Base-by-base conservation (phyloP, 2,113 vertebrate genomes). In the Anhinga anhinga region DNA sequence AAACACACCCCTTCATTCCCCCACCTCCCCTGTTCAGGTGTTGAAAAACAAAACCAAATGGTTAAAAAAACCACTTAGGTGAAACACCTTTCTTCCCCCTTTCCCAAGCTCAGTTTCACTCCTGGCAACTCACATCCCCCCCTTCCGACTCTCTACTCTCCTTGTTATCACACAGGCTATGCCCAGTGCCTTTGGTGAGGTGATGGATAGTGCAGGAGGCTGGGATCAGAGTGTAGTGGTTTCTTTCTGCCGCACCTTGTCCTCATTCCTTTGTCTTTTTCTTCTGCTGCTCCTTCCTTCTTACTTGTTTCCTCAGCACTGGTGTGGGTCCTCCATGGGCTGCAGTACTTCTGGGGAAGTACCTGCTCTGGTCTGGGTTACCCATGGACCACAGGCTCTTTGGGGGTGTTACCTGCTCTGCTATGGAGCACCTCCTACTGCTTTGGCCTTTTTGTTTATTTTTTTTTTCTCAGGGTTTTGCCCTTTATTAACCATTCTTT, bases 11-110 rank as follows among this genome's bases (percentile, higher is more conserved):
- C 2, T 5, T 45, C 17, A 18, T 45, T 19, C 32, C 3, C 10
- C 47, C 23, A 11, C 3, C 29, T 1, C 11, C 1, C 14, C 2
- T 1, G 1, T 3, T 63, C 11, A 53, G 14, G 5, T 53, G 5
- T 4, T 65, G 32, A 91, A 81, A 86, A 56, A 14, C 1, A 4
- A 86, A 73, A 2, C 22, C 4, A 52, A 53, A 53, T 13, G 1
- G 2, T 23, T 36, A 58, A 79, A 70, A 4, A 65, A 63, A 79
- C n/a, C 23, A 36, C 11, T 26, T 7, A 17, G 4, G 5, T 3
- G 66, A 80, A 80, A 42, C 3, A 27, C 1, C 1, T 53, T 18
- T 89, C 4, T 32, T 58, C n/a, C 6, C 9, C 3, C 11, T 34
- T 78, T 69, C n/a, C 21, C 13, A 81, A 19, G 18, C 9, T 79